Base-by-base conservation (phyloP, 2,797 vertebrate species). In the Enoplosus armatus region DNA sequence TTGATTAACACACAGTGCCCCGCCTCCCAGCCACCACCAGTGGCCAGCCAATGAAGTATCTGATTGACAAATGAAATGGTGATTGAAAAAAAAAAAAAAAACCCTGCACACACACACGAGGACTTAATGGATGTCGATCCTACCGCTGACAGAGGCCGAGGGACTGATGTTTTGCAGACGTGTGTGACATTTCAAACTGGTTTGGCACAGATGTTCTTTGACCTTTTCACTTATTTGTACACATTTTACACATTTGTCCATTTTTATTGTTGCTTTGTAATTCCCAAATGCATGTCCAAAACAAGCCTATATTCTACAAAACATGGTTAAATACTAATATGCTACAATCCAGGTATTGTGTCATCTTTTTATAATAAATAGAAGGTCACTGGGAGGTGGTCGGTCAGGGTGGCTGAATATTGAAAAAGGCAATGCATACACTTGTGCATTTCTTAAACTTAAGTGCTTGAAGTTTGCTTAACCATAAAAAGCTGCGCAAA, bases 61-160 rank as follows among this genome's bases (percentile, higher is more conserved):
- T 69, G 85, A 87, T 37, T 73, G 84, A 86, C 76, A 62, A 82
- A 85, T 77, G 43, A 79, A 80, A 76, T 59, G 62, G 53, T 35
- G 55, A 77, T 65, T 3, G 45, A 65, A 72, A 67, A n/a, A 65
- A 68, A 43, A 64, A 24, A 26, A 58, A 16, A 3, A 41, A 41
- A 41, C 14, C 14, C 14, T 45, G 15, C 41, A 22, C 60, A 35
- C 45, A 33, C 31, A 48, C 37, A 10, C 1, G 15, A 50, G 20
- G 68, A 73, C 64, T 56, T 53, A 76, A 65, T 81, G 31, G 60
- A 75, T 77, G 75, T 79, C 24, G 54, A 33, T 55, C 47, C 51
- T 22, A 35, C 39, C 14, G 10, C 35, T 66, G 11, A 58, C 55
- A 67, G 43, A n/a, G 58, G 29, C 43, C 35, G 59, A 72, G 41